Base-by-base conservation (phyloP, 2,888 invertebrate genomes). In the Eupithecia centaureata region DNA sequence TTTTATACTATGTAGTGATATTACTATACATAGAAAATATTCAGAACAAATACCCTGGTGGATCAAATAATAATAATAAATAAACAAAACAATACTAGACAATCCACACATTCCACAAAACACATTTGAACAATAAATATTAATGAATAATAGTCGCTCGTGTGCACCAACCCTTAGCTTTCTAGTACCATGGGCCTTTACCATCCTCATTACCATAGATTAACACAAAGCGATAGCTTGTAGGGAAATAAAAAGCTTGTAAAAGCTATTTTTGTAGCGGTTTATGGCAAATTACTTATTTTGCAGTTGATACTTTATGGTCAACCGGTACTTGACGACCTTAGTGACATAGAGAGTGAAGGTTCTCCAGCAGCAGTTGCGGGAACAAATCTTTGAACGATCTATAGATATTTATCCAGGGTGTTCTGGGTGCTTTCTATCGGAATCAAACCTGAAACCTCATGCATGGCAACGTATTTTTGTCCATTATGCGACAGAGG, bases 161-260 rank as follows among this genome's bases (percentile, higher is more conserved):
- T 32, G 32, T 57, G 32, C 32, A 32, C 12, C 30, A 22, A 32
- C 18, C 22, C 30, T 70, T 67, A 63, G 30, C 10, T 68, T 70
- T 59, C 54, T 64, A 70, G 59, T 27, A 56, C 58, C 68, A 61
- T 47, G 22, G 47, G 22, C 61, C 54, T 33, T 68, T 64, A 71
- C 64, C 15, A 67, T 64, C 38, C 64, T 72, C 65, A 73, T 73
- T 75, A 70, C 56, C 75, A 73, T 75, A 75, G 75, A 75, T 75
- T 67, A 56, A 52, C 66, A 61, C 42, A 25, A 32, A 47, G 25
- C 35, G 73, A 73, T 71, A 70, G 30, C 60, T 38, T 52, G 59
- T 61, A 61, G 60, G 54, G 57, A 65, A 66, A 54, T 60, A 68
- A 63, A 63, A 69, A 60, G 15, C 54, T 35, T 59, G 65, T 65